These are phyloP conservation scores for Phyllostomus hastatus DNA, from an alignment of 2,113 vertebrate species.

Conservation along the genomic window DNA sequence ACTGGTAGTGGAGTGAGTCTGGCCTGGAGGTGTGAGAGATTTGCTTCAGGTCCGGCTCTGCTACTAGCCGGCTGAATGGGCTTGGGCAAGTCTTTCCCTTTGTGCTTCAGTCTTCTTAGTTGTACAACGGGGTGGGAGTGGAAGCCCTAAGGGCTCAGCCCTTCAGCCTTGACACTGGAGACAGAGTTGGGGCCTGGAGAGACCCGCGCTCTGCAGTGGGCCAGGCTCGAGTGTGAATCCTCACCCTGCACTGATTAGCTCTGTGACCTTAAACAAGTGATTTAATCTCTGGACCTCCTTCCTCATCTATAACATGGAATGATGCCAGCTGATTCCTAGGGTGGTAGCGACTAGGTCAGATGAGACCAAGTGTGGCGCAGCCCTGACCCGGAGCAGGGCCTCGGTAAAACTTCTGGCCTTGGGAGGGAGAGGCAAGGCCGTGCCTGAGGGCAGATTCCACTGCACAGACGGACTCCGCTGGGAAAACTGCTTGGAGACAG, in stretches of 20 bases:
- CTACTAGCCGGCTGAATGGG: conserved; percentile 2
- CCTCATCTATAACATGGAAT: neutral
- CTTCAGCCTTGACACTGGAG: neutral
- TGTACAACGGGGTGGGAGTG: neutral
- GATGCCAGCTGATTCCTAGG: neutral
- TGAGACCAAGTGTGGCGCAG: neutral
- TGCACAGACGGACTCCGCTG: neutral
- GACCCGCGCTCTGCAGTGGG: neutral
- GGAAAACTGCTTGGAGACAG: neutral
- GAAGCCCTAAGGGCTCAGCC: neutral
- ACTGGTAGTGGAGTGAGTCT: neutral
- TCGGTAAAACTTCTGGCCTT: neutral
- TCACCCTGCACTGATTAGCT: neutral
- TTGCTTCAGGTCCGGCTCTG: neutral
- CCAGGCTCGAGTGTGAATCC: neutral
- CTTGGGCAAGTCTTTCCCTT: conserved; percentile 49
- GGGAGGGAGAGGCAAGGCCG: neutral
- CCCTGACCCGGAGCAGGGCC: neutral
- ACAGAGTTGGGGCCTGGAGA: neutral
- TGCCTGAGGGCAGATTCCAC: conserved; percentile 3
- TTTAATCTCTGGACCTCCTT: conserved; percentile 21
- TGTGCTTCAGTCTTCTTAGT: neutral
- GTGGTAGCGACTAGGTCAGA: neutral
- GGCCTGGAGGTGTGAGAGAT: neutral
- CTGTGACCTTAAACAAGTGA: neutral